A percentile compares a stretch with the other conserved stretches of the same genome.
These are phyloP conservation scores for Hypomesus transpacificus DNA, from an alignment of 2,113 vertebrate genomes.

Conservation along the genomic window DNA sequence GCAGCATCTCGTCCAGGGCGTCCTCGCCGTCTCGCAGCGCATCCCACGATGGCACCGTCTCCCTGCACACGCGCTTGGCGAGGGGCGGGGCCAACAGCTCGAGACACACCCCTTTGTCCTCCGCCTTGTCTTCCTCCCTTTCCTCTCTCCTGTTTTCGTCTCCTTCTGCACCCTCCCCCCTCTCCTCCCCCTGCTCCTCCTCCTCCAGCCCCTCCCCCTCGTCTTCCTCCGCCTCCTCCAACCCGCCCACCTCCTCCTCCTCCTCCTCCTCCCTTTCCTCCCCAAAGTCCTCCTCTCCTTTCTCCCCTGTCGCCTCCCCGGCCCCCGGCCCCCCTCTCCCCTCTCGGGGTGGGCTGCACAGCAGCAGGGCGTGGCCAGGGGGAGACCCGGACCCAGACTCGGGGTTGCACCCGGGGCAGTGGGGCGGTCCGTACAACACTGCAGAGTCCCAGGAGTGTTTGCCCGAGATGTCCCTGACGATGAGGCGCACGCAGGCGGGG, in stretches of 20 bases:
- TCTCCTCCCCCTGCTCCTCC: constrained; percentile 53
- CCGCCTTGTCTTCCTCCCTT: neutral
- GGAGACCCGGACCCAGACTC: neutral
- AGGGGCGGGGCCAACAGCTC: constrained; percentile 76
- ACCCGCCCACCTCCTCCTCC: constrained; percentile 44
- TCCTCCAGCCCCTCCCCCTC: constrained; percentile 22
- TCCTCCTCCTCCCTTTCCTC: constrained; percentile 28
- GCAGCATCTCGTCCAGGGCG: constrained; percentile 91
- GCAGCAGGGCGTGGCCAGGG: neutral
- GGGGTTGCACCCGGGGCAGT: constrained; percentile 54
- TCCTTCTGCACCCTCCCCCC: constrained; percentile 16
- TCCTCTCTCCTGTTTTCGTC: neutral
- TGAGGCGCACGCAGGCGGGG: constrained; percentile 88
- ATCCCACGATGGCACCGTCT: constrained; percentile 91
- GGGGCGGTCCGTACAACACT: constrained; percentile 89
- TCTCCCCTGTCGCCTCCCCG: constrained; percentile 27
- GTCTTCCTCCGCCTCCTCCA: constrained; percentile 28
- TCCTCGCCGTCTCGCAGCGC: constrained; percentile 89
- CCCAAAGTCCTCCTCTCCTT: constrained; percentile 33
- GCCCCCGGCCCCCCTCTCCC: neutral
- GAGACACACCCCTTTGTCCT: constrained; percentile 35
- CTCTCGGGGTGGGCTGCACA: neutral
- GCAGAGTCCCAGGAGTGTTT: constrained; percentile 98
- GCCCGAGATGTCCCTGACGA: constrained; percentile 93
- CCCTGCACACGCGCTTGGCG: constrained; percentile 84